phyloP scores from a whole-genome alignment of 2,888 invertebrate genomes.

The Synergus umbraculus region DNA sequence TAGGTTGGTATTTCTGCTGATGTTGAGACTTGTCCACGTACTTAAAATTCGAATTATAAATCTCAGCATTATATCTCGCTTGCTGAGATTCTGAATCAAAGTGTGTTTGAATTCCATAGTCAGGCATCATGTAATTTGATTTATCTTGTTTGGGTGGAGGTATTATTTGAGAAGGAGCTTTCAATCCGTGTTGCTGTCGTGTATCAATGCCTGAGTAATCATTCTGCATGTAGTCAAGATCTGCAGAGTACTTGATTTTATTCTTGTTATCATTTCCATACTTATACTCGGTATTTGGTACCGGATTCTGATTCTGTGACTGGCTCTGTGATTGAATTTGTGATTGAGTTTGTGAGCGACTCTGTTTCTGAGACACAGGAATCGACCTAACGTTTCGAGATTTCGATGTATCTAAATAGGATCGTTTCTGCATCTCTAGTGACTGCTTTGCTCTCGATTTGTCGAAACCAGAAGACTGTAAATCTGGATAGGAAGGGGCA shows the following conservation, averaged over 20 bases:
- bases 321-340: constrained; percentile 65
- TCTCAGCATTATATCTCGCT: constrained; percentile 68
- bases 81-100: constrained; percentile 67
- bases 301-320: constrained; percentile 57
- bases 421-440: constrained; percentile 64
- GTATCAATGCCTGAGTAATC: constrained; percentile 67
- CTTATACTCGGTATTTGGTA: constrained; percentile 64
- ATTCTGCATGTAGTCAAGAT: constrained; percentile 70
- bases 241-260: constrained; percentile 70
- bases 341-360: constrained; percentile 59
- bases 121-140: constrained; percentile 66
- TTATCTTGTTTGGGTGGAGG: constrained; percentile 65
- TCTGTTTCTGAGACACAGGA: constrained; percentile 63
- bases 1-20: constrained; percentile 70
- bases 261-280: constrained; percentile 66
- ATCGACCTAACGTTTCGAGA: constrained; percentile 64
- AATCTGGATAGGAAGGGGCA: constrained; percentile 52
- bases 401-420: constrained; percentile 67
- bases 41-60: constrained; percentile 71
- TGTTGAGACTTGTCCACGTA: constrained; percentile 68
- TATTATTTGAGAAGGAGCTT: constrained; percentile 50
- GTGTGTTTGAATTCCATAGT: constrained; percentile 63
- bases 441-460: constrained; percentile 67
- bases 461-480: constrained; percentile 59
- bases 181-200: constrained; percentile 63